Evolutionary conservation across 2,113 vertebrate species (phyloP), one percentile per base, ranked within the genome.

Genomic region (Diphyllodes magnificus): DNA sequence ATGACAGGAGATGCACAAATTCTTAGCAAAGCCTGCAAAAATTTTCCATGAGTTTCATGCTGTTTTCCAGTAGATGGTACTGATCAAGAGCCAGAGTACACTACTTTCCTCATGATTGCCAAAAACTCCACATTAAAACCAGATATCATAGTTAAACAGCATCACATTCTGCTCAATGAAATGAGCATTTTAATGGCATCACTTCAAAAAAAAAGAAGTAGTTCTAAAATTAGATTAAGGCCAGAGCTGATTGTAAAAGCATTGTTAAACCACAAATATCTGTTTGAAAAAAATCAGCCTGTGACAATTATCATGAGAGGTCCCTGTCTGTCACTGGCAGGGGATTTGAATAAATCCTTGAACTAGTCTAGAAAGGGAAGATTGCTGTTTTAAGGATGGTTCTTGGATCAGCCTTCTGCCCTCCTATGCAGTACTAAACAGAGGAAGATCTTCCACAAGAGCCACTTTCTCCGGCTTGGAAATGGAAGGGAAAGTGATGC

Each of bases 211-310:
- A 86, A 96, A 91, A 35, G 22, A 82, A 24, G 51, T 23, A 23
- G 21, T 87, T 69, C 90, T 98, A 96, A 96, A 96, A 97, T 93
- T 64, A 97, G 94, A 97, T 97, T 97, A 96, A 96, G 96, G 95
- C 93, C 92, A 96, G 95, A 95, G 92, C 88, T 93, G 96, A 97
- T 91, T 95, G 95, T 96, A 96, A 97, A 96, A 51, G 93, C 93
- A 94, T 77, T 91, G 96, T 95, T 96, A 95, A 96, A 97, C 97
- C 96, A 95, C 96, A 96, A 96, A 22, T 96, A 96, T 95, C 92
- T 96, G 86, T 93, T 93, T 60, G 85, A 76, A 95, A 86, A 90
- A 91, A 68, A 91, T 89, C 82, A 96, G 90, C 44, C 95, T 88
- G 76, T 81, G 93, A 94, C 92, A 94, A 90, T 95, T 90, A 94